Percentiles rank a stretch among this genome's conserved stretches.
These are phyloP conservation scores for Phenganax subtilis DNA, from an alignment of 92 coral and sea anemone species.

Conservation along the genomic window DNA sequence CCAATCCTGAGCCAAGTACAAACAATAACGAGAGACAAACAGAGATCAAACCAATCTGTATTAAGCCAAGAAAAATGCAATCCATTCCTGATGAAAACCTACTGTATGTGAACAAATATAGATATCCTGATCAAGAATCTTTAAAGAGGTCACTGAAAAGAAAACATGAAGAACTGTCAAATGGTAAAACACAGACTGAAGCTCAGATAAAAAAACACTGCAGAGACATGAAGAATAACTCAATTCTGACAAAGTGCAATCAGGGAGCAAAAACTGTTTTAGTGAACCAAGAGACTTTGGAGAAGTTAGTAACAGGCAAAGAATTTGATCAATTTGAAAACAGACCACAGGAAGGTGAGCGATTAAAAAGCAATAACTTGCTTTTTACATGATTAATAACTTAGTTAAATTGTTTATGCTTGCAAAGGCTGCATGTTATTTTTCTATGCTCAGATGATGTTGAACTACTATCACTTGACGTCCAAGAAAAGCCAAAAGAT, in stretches of 20 bases:
- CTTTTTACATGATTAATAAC: too few species aligned
- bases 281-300: not conserved
- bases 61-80: too few species aligned
- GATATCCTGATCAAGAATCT: too few species aligned
- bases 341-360: not conserved
- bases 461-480: not conserved
- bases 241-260: not conserved
- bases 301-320: too few species aligned
- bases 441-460: not conserved
- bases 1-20: too few species aligned
- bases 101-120: not conserved
- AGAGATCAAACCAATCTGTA: too few species aligned
- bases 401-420: too few species aligned
- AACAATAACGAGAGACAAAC: too few species aligned
- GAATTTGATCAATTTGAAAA: not conserved
- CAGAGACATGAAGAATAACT: not conserved
- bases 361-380: not conserved
- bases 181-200: not conserved
- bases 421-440: not conserved
- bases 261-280: not conserved
- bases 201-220: not conserved
- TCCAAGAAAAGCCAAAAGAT: not conserved
- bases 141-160: not conserved
- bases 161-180: conserved; percentile 1
- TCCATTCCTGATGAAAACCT: not conserved